phyloP scores from a whole-genome alignment of 2,113 vertebrate genomes.

The Sinocyclocheilus grahami region DNA sequence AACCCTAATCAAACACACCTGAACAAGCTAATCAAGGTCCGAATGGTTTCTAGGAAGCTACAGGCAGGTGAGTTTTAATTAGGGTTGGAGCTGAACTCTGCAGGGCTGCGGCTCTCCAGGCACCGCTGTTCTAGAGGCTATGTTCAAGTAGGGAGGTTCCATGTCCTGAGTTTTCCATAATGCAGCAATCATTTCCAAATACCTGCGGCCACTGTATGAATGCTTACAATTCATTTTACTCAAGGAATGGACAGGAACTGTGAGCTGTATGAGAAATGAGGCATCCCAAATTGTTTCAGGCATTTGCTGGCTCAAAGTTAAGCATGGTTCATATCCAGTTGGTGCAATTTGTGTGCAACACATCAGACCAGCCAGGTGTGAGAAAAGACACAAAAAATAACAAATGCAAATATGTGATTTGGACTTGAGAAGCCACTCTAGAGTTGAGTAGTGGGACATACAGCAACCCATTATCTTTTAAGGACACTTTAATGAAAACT shows the following conservation, averaged over 20 bases:
- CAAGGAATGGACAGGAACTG: neutral
- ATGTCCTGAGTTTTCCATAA: neutral
- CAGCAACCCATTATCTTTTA: neutral
- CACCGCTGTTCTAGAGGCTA: no score
- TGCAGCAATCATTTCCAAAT: neutral
- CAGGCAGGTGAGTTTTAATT: no score
- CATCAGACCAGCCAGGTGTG: slow-evolving; percentile 16
- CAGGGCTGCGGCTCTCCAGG: no score
- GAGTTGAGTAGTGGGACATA: neutral
- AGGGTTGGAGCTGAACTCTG: no score
- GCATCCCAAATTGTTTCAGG: neutral
- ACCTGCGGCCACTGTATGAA: neutral
- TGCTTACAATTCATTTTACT: neutral
- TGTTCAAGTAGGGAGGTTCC: neutral
- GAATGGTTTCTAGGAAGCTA: no score
- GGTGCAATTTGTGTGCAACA: neutral
- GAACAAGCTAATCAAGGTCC: no score
- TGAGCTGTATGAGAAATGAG: neutral
- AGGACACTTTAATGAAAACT: no score
- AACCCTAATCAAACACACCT: no score
- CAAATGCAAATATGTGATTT: slow-evolving; percentile 19
- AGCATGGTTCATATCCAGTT: neutral
- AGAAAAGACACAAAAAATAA: slow-evolving; percentile 12
- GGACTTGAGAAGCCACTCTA: neutral
- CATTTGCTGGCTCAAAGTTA: slow-evolving; percentile 2